Evolutionary conservation across 2,888 invertebrate species (phyloP).

Genomic region (Hirudinaria manillensis): DNA sequence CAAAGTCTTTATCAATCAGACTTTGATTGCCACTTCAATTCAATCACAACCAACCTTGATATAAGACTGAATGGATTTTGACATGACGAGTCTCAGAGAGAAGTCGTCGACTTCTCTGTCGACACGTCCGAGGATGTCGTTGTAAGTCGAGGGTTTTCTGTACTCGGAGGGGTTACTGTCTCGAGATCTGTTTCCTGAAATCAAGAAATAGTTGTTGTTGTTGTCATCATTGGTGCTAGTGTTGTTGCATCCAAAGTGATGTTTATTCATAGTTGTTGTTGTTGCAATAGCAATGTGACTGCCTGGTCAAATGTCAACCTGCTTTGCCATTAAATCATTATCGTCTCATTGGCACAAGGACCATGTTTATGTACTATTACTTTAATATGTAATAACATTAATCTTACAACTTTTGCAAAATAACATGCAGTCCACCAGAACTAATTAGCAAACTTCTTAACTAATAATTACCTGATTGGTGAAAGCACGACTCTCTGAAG

Average conservation of each 20-base stretch:
- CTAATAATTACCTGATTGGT: slow-evolving; percentile 55
- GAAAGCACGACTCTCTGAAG: slow-evolving; percentile 59
- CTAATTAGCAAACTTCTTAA: neutral
- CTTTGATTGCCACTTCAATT: no score
- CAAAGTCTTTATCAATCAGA: no score
- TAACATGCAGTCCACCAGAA: no score
- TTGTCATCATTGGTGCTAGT: neutral
- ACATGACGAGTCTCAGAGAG: slow-evolving; percentile 48
- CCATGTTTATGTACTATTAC: no score
- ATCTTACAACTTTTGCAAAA: no score
- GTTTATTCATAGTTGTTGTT: no score
- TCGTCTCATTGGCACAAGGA: no score
- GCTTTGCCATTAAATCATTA: no score
- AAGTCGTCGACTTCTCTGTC: slow-evolving; percentile 38
- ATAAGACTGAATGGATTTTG: slow-evolving; percentile 52
- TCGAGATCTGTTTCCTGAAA: slow-evolving; percentile 33
- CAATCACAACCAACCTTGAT: slow-evolving; percentile 47
- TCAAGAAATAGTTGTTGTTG: neutral
- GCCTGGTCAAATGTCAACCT: no score
- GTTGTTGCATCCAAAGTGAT: neutral
- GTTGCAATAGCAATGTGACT: no score
- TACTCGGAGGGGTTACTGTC: slow-evolving; percentile 51
- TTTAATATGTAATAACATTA: no score
- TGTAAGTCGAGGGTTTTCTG: slow-evolving; percentile 54
- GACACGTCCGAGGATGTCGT: slow-evolving; percentile 44